These are phyloP conservation scores for Craniophora ligustri DNA, from an alignment of 2,888 invertebrate species.

Conservation along the genomic window DNA sequence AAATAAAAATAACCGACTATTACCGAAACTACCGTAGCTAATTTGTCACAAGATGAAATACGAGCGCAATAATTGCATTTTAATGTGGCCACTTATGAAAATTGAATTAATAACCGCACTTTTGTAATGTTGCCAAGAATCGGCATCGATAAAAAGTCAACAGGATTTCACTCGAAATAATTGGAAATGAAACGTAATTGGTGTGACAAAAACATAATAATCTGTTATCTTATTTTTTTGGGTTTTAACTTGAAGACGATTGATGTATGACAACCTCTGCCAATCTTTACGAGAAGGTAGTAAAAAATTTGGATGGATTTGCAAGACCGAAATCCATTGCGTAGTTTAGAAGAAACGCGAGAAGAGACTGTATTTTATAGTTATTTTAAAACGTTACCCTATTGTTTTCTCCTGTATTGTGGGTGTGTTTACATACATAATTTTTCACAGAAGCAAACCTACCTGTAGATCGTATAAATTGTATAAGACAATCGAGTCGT, in stretches of 20 bases:
- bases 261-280: slow-evolving; percentile 23
- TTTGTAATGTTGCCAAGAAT: slow-evolving; percentile 33
- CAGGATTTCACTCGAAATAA: slow-evolving; percentile 47
- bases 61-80: slow-evolving; percentile 40
- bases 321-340: too few species aligned
- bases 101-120: slow-evolving; percentile 43
- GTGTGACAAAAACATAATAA: slow-evolving; percentile 59
- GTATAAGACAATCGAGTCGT: too few species aligned
- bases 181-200: slow-evolving; percentile 58
- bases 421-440: too few species aligned
- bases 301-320: background rate
- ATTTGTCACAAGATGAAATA: slow-evolving; percentile 31
- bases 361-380: too few species aligned
- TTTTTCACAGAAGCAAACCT: too few species aligned
- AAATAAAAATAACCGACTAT: slow-evolving; percentile 21
- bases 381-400: too few species aligned
- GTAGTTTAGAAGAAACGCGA: too few species aligned
- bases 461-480: too few species aligned
- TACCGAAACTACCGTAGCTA: slow-evolving; percentile 35
- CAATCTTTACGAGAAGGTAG: background rate
- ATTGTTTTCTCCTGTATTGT: too few species aligned
- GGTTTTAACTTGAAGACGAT: slow-evolving; percentile 29
- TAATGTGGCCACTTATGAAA: slow-evolving; percentile 52
- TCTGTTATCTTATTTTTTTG: slow-evolving; percentile 45
- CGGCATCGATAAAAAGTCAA: slow-evolving; percentile 33